phyloP scores from a whole-genome alignment of 2,888 invertebrate genomes.

The Tenthredo notha region DNA sequence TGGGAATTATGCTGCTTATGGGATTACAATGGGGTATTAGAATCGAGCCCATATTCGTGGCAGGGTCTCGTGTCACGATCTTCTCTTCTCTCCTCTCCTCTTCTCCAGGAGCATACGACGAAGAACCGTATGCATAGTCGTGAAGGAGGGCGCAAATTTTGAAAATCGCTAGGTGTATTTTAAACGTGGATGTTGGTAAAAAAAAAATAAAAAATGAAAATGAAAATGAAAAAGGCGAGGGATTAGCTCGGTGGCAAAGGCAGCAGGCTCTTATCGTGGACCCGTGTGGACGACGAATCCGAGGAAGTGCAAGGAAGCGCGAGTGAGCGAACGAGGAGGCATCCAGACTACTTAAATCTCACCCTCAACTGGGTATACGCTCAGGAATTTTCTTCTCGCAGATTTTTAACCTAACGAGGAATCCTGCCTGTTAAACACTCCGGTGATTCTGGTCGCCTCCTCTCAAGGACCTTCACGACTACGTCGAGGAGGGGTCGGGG shows the following conservation, averaged over 20 bases:
- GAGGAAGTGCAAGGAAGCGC: neutral
- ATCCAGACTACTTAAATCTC: conserved; percentile 65
- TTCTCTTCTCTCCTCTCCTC: neutral
- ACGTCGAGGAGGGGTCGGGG: conserved; percentile 33
- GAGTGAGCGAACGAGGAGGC: conserved; percentile 4
- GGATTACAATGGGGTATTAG: conserved; percentile 75
- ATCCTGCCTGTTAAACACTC: conserved; percentile 69
- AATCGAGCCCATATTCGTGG: conserved; percentile 47
- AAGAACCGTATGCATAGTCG: too few species aligned
- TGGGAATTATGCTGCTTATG: conserved; percentile 75
- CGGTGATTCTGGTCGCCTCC: conserved; percentile 58
- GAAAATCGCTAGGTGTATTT: too few species aligned
- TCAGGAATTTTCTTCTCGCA: conserved; percentile 65
- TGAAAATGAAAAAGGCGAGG: neutral
- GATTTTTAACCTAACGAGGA: conserved; percentile 70
- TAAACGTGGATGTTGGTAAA: too few species aligned
- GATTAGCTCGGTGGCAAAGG: too few species aligned
- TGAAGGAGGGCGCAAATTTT: too few species aligned
- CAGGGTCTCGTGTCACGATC: neutral
- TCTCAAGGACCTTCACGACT: conserved; percentile 52
- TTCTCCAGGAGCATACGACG: too few species aligned
- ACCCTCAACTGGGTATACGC: conserved; percentile 58
- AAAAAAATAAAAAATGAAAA: neutral
- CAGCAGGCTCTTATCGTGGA: neutral
- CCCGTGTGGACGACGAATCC: conserved; percentile 12